A percentile compares a stretch with the other conserved stretches of the same genome.
Evolutionary conservation across 2,113 vertebrate genomes (phyloP).

Genomic region (Rhynchomys soricoides): DNA sequence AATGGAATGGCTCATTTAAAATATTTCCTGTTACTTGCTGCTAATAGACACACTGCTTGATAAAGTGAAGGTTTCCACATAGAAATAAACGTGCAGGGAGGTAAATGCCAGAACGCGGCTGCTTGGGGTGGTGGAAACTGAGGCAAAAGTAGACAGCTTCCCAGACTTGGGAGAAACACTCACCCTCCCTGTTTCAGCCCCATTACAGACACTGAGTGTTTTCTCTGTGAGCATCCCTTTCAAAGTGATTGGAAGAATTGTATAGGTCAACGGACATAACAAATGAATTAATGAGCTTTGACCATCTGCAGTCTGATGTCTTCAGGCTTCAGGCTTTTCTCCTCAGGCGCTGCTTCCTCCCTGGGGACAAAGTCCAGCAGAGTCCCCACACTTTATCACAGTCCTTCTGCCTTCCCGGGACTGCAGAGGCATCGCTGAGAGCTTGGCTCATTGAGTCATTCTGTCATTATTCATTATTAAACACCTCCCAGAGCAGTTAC

Average conservation of each 20-base stretch:
- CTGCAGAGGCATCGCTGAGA: conserved; percentile 75
- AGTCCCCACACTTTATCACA: not conserved
- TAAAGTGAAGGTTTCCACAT: not conserved
- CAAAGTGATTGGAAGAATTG: not conserved
- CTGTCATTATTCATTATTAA: conserved; percentile 82
- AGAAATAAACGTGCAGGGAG: not conserved
- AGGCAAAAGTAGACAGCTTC: not conserved
- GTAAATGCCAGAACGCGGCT: not conserved
- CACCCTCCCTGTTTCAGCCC: accelerated
- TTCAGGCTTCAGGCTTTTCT: not conserved
- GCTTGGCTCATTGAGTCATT: conserved; percentile 72
- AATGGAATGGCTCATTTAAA: not conserved
- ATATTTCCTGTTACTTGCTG: not conserved
- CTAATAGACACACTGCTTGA: not conserved
- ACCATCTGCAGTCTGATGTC: not conserved
- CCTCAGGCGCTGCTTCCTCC: too few relatives aligned
- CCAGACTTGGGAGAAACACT: accelerated
- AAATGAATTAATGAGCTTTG: not conserved
- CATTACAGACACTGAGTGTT: not conserved
- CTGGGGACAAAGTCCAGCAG: not conserved
- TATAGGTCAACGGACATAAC: not conserved
- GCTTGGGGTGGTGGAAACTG: too few relatives aligned
- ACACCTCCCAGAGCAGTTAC: conserved; percentile 79
- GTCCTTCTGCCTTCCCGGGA: not conserved
- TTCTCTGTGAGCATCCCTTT: not conserved